These are phyloP conservation scores for Hoplostethus atlanticus DNA, from an alignment of 2,797 vertebrate species.

Conservation along the genomic window DNA sequence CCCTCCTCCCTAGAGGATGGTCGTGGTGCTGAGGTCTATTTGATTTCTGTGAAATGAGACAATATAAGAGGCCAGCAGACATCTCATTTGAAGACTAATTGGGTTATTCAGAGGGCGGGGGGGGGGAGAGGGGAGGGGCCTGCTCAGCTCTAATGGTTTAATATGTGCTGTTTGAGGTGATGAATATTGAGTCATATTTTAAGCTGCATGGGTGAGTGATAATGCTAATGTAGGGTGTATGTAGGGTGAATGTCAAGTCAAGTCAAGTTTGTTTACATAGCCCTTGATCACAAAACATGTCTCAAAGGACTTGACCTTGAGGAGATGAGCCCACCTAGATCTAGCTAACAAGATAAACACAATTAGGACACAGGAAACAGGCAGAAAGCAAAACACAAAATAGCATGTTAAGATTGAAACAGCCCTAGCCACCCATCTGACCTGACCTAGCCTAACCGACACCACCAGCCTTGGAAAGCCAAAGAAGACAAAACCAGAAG, in stretches of 20 bases:
- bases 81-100: slow-evolving; percentile 79
- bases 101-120: slow-evolving; percentile 61
- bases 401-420: too few species aligned
- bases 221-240: slow-evolving; percentile 26
- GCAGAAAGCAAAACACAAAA: too few species aligned
- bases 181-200: slow-evolving; percentile 61
- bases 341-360: too few species aligned
- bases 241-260: slow-evolving; percentile 16
- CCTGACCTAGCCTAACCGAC: too few species aligned
- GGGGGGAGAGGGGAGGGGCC: slow-evolving; percentile 17
- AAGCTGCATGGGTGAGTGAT: slow-evolving; percentile 63
- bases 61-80: slow-evolving; percentile 63
- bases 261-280: too few species aligned
- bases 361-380: too few species aligned
- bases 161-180: slow-evolving; percentile 65
- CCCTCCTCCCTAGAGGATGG: slow-evolving; percentile 19
- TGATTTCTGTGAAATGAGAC: slow-evolving; percentile 72
- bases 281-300: too few species aligned
- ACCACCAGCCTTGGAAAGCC: too few species aligned
- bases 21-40: slow-evolving; percentile 41
- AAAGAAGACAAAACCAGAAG: too few species aligned
- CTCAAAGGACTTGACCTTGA: too few species aligned
- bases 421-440: too few species aligned
- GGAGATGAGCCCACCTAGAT: too few species aligned
- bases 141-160: slow-evolving; percentile 67